These are phyloP conservation scores for Muntiacus muntjak DNA, from an alignment of 2,113 vertebrate species.

Conservation along the genomic window DNA sequence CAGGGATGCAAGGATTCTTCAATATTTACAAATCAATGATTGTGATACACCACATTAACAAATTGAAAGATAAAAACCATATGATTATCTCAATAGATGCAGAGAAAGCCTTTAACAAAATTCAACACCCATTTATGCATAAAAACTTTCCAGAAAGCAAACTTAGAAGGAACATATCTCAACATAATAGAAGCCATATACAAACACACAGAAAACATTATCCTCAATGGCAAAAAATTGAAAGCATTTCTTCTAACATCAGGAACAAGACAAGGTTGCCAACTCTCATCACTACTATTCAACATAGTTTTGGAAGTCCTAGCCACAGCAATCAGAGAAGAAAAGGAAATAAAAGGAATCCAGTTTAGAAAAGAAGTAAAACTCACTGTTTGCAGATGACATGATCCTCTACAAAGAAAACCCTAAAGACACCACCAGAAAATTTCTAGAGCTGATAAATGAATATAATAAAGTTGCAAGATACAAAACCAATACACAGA, in stretches of 20 bases:
- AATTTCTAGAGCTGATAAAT: neutral
- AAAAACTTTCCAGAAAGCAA: neutral
- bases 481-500: neutral
- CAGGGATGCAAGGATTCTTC: neutral
- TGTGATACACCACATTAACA: neutral
- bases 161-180: neutral
- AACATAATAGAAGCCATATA: neutral
- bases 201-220: neutral
- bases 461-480: neutral
- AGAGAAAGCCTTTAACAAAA: neutral
- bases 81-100: neutral
- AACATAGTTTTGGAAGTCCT: neutral
- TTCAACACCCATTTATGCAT: neutral
- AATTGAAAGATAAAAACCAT: neutral
- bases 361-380: neutral
- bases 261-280: neutral
- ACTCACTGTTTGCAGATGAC: neutral
- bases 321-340: neutral
- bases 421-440: neutral
- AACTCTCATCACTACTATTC: neutral
- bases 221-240: neutral
- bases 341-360: neutral
- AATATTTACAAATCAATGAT: neutral
- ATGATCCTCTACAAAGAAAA: neutral
- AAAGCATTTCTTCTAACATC: neutral